Percentiles rank a stretch among this genome's conserved stretches.
These are phyloP conservation scores for Drosophila nigromelanica DNA, from an alignment of 1,140 invertebrate genomes.

Conservation along the genomic window DNA sequence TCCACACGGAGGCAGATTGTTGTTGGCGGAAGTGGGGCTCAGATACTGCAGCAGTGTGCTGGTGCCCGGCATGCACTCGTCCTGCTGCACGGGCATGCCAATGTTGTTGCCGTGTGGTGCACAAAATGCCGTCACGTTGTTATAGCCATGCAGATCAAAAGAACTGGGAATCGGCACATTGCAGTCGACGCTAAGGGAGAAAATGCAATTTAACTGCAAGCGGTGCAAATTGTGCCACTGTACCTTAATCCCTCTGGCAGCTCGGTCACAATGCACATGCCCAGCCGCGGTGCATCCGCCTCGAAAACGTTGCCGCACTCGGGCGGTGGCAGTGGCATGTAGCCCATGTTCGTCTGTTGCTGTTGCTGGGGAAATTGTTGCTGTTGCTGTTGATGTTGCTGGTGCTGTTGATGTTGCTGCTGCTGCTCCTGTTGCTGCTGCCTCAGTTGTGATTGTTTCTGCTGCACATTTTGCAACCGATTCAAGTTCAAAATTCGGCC, in stretches of 20 bases:
- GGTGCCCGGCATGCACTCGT: neutral
- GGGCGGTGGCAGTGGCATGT: slow-evolving; percentile 10
- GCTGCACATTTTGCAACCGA: neutral
- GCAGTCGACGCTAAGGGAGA: slow-evolving; percentile 52
- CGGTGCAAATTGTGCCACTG: too few species aligned
- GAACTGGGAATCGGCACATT: slow-evolving; percentile 56
- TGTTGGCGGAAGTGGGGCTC: neutral
- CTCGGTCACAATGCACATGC: slow-evolving; percentile 64
- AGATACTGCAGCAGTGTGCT: neutral
- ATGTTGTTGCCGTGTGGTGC: neutral
- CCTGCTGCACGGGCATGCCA: neutral
- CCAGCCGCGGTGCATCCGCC: slow-evolving; percentile 34
- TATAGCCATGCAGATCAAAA: slow-evolving; percentile 46
- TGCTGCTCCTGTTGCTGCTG: slow-evolving; percentile 1
- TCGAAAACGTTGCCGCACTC: slow-evolving; percentile 8
- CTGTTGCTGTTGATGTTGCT: slow-evolving; percentile 12
- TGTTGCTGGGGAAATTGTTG: slow-evolving; percentile 4
- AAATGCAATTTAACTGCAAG: neutral
- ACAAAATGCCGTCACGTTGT: slow-evolving; percentile 5
- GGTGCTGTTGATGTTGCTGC: too few species aligned
- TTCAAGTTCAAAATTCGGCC: slow-evolving; percentile 1
- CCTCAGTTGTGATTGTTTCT: neutral
- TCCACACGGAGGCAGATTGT: too few species aligned
- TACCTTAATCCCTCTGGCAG: slow-evolving; percentile 63
- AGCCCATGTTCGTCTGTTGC: slow-evolving; percentile 24